Evolutionary conservation across 1,140 invertebrate genomes (phyloP), one percentile per base, ranked within the genome.

Genomic region (Drepana arcuata): DNA sequence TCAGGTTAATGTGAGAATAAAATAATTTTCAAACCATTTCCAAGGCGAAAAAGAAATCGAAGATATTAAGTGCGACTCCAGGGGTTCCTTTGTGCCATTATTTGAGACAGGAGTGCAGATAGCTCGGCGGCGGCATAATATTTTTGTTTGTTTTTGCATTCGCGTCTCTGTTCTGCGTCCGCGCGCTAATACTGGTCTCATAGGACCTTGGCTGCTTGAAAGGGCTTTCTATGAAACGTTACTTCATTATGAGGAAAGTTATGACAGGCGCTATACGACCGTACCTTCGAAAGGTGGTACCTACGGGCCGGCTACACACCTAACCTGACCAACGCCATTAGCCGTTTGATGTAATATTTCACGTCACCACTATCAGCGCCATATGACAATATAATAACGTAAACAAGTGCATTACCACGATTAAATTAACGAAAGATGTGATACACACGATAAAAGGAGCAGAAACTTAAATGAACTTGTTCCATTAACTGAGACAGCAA

Each of bases 101-200:
- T 70, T 62, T 51, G 66, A 66, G 63, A 67, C 65, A 57, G 66
- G 68, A 74, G 70, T 66, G 68, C 45, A 74, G 73, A 74, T 74
- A 74, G 60, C 73, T 50, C 68, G 61, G 51, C 66, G 61, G 56
- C 67, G 67, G 64, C 66, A 57, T 55, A 66, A 59, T 64, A 66
- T 78, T 71, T 72, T 70, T 72, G 50, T 46, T 34, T 25, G 41
- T 57, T 61, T 56, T 59, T 68, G 35, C 54, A 49, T 59, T 40
- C 16, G 18, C 24, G 9, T 1, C 14, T 14, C 30, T 30, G 29
- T 38, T 16, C 16, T 14, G 29, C 27, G 34, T 59, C 53, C 60
- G 59, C 66, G 59, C 63, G 60, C 66, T 72, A 71, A 70, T 69
- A 60, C 58, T 61, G 54, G 58, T 46, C 33, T 52, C 18, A 59